These are phyloP conservation scores for Hemibagrus wyckioides DNA, from an alignment of 2,113 vertebrate species.

Conservation along the genomic window DNA sequence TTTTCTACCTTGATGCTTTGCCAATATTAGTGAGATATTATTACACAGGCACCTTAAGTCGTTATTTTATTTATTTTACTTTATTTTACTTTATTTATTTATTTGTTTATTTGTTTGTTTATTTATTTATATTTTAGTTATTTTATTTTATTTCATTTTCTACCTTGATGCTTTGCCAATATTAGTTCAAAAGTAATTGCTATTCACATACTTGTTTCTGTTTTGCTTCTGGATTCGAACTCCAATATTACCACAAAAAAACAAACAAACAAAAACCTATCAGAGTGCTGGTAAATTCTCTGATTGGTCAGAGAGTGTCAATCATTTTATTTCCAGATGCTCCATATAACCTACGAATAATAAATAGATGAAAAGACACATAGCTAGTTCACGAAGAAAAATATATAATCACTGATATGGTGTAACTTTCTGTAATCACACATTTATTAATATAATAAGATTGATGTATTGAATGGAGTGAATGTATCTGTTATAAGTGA, in stretches of 20 bases:
- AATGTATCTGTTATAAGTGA: no score
- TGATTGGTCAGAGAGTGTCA: not conserved
- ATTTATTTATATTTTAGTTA: no score
- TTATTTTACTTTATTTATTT: no score
- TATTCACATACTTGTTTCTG: not conserved
- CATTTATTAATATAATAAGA: no score
- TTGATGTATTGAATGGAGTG: no score
- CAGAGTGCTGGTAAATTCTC: not conserved
- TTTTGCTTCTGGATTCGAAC: not conserved
- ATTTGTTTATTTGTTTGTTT: no score
- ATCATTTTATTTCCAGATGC: not conserved
- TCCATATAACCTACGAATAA: not conserved
- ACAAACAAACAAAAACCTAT: not conserved
- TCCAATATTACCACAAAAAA: not conserved
- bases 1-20: no score
- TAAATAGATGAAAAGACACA: not conserved
- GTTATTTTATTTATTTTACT: no score
- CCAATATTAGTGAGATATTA: no score
- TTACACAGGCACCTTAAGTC: no score
- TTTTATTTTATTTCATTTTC: no score
- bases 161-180: no score
- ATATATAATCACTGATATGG: not conserved
- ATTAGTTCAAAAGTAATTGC: constrained; percentile 28
- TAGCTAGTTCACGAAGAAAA: not conserved
- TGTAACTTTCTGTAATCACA: not conserved